Evolutionary conservation across 2,113 vertebrate genomes (phyloP).

Genomic region (Hydrochoerus hydrochaeris): DNA sequence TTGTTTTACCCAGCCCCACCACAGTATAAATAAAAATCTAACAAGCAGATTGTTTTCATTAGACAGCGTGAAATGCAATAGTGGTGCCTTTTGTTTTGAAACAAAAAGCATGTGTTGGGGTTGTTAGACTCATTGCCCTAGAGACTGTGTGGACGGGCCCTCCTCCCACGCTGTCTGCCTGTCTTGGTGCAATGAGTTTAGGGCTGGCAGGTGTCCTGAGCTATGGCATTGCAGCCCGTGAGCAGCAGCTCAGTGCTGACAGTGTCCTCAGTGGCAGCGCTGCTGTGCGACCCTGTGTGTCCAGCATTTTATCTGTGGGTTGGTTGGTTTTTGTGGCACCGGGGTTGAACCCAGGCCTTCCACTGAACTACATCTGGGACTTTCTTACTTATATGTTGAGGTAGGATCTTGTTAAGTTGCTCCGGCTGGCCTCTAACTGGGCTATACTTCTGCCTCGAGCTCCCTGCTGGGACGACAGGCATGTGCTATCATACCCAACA

Average conservation of each 20-base stretch:
- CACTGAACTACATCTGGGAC: neutral
- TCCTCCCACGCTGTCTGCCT: neutral
- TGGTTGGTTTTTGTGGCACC: neutral
- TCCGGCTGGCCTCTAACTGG: neutral
- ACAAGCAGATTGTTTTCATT: constrained; percentile 6
- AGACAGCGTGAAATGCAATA: neutral
- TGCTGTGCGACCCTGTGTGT: neutral
- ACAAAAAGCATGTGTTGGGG: neutral
- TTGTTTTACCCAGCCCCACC: neutral
- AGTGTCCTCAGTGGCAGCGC: too few relatives aligned
- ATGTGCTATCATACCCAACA: too few relatives aligned
- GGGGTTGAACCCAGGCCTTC: neutral
- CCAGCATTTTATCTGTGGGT: neutral
- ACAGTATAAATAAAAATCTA: neutral
- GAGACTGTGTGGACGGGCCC: neutral
- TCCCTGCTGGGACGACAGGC: neutral
- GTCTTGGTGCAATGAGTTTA: neutral
- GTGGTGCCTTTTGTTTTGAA: neutral
- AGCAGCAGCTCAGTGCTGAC: neutral
- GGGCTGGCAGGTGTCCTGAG: neutral
- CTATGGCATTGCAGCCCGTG: neutral
- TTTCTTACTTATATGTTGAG: neutral
- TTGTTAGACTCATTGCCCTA: neutral
- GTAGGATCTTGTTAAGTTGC: neutral
- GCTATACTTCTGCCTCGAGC: neutral